Evolutionary conservation across 2,113 vertebrate genomes (phyloP).

Genomic region (Calidris pugnax): DNA sequence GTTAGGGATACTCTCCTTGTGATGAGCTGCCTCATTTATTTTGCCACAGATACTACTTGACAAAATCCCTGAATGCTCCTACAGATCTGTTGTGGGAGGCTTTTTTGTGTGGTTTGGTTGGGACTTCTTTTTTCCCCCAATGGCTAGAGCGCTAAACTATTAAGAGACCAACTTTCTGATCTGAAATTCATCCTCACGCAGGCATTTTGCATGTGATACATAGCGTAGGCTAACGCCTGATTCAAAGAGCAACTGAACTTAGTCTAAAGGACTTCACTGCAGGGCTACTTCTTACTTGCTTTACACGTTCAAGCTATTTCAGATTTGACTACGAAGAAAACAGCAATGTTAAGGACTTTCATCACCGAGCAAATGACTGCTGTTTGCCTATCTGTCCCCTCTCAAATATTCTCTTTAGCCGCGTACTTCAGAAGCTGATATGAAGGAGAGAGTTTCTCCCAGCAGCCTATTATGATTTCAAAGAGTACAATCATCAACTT

Average conservation of each 20-base stretch:
- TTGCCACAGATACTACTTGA: neutral
- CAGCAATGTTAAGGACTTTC: neutral
- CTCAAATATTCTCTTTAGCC: neutral
- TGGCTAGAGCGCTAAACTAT: neutral
- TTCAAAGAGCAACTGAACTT: neutral
- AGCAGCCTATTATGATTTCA: constrained; percentile 21
- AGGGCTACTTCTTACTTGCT: neutral
- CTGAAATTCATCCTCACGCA: neutral
- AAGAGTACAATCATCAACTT: neutral
- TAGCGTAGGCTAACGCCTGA: neutral
- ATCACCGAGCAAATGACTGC: neutral
- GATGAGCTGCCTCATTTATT: neutral
- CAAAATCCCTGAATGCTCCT: neutral
- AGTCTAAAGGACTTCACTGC: neutral
- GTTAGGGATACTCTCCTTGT: neutral
- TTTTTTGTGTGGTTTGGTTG: neutral
- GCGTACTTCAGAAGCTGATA: neutral
- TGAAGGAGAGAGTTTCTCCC: neutral
- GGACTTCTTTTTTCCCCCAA: neutral
- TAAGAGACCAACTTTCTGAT: neutral
- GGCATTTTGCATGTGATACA: neutral
- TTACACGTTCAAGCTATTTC: neutral
- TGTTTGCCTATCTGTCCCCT: neutral
- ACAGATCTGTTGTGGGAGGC: neutral
- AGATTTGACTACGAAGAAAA: neutral